phyloP scores from a whole-genome alignment of 2,888 invertebrate species.

The Temnothorax unifasciatus region DNA sequence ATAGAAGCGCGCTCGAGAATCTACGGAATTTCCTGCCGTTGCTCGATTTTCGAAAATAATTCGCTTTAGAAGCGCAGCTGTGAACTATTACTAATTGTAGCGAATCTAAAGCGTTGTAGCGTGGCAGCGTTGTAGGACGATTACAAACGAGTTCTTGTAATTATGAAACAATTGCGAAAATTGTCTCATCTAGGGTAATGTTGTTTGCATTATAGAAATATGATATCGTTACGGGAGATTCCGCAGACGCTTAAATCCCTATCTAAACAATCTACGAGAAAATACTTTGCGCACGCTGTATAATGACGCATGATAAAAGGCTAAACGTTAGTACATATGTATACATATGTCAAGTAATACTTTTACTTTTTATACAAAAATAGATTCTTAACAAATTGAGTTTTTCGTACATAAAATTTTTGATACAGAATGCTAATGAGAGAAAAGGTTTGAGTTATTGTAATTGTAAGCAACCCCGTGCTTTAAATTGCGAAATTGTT shows the following conservation, averaged over 20 bases:
- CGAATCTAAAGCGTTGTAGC: neutral
- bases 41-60: conserved; percentile 36
- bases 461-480: conserved; percentile 10
- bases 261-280: neutral
- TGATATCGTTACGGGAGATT: neutral
- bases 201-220: conserved; percentile 20
- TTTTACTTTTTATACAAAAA: neutral
- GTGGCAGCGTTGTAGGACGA: neutral
- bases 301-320: neutral
- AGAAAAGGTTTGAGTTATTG: conserved; percentile 20
- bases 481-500: conserved; percentile 44
- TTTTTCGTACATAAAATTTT: neutral
- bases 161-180: conserved; percentile 29
- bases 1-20: conserved; percentile 6
- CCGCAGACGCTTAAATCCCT: neutral
- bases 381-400: neutral
- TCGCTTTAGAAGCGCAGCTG: neutral
- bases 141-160: conserved; percentile 21
- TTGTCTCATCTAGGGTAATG: conserved; percentile 8
- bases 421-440: neutral
- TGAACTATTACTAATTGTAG: neutral
- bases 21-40: conserved; percentile 26
- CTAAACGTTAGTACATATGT: neutral
- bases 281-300: neutral
- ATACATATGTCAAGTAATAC: too few relatives aligned